These are phyloP conservation scores for Pandemis heparana DNA, from an alignment of 2,888 invertebrate genomes.

Conservation along the genomic window DNA sequence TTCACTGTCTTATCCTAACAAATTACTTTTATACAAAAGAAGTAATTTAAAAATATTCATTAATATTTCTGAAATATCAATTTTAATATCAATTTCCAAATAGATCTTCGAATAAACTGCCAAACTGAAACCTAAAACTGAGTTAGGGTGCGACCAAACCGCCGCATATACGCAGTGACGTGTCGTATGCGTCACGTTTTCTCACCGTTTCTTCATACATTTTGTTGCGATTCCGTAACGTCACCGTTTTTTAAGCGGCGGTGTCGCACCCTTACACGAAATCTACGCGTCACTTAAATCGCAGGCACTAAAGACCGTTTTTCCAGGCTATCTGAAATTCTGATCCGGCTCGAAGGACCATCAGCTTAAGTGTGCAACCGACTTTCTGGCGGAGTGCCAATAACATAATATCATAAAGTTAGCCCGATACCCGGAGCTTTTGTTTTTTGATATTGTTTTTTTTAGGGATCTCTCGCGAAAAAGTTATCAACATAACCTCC, in stretches of 20 bases:
- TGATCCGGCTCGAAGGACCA: constrained; percentile 58
- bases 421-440: constrained; percentile 53
- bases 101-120: background rate
- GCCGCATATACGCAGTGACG: too few species aligned
- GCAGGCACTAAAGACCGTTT: constrained; percentile 46
- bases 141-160: too few species aligned
- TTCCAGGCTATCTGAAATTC: constrained; percentile 58
- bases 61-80: background rate
- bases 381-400: constrained; percentile 65
- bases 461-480: constrained; percentile 25
- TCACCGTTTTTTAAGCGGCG: too few species aligned
- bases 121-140: background rate
- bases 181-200: too few species aligned
- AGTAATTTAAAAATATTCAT: background rate
- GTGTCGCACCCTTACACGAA: too few species aligned
- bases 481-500: background rate
- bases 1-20: background rate
- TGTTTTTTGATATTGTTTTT: constrained; percentile 53
- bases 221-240: too few species aligned
- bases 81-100: background rate
- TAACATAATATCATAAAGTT: constrained; percentile 67
- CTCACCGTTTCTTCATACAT: too few species aligned
- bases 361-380: constrained; percentile 57
- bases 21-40: background rate
- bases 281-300: constrained; percentile 3